phyloP scores from a whole-genome alignment of 2,888 invertebrate species.

The Philereme transversata region DNA sequence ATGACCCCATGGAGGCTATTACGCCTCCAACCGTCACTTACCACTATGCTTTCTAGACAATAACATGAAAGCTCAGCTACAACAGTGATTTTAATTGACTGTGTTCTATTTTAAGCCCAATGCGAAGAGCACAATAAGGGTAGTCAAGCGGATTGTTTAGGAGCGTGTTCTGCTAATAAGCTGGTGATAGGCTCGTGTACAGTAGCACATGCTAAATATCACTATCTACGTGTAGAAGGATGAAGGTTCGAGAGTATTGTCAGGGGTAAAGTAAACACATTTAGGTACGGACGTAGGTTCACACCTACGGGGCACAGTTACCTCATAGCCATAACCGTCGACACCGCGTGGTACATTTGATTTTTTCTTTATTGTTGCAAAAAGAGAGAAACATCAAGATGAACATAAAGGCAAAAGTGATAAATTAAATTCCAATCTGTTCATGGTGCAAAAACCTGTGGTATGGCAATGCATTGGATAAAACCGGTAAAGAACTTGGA shows the following conservation, averaged over 20 bases:
- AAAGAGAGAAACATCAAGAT: slow-evolving; percentile 83
- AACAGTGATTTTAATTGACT: slow-evolving; percentile 40
- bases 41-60: slow-evolving; percentile 32
- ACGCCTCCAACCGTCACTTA: slow-evolving; percentile 36
- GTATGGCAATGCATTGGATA: slow-evolving; percentile 43
- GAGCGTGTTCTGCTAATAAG: slow-evolving; percentile 47
- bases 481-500: slow-evolving; percentile 29
- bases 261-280: slow-evolving; percentile 55
- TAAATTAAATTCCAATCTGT: slow-evolving; percentile 46
- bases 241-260: slow-evolving; percentile 54
- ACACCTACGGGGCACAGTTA: slow-evolving; percentile 85
- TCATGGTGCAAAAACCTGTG: slow-evolving; percentile 56
- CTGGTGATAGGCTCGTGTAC: slow-evolving; percentile 47
- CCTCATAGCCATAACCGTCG: slow-evolving; percentile 96
- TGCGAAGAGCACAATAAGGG: slow-evolving; percentile 42
- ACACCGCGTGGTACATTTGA: slow-evolving; percentile 98
- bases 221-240: slow-evolving; percentile 57
- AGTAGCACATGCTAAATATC: slow-evolving; percentile 55
- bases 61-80: slow-evolving; percentile 46
- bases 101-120: slow-evolving; percentile 44
- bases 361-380: slow-evolving; percentile 89
- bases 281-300: slow-evolving; percentile 61
- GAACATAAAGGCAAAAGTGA: slow-evolving; percentile 70
- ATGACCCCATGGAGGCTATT: slow-evolving; percentile 41
- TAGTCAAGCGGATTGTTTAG: slow-evolving; percentile 41